phyloP scores from a whole-genome alignment of 2,797 vertebrate genomes.

The Sebastes aleutianus region DNA sequence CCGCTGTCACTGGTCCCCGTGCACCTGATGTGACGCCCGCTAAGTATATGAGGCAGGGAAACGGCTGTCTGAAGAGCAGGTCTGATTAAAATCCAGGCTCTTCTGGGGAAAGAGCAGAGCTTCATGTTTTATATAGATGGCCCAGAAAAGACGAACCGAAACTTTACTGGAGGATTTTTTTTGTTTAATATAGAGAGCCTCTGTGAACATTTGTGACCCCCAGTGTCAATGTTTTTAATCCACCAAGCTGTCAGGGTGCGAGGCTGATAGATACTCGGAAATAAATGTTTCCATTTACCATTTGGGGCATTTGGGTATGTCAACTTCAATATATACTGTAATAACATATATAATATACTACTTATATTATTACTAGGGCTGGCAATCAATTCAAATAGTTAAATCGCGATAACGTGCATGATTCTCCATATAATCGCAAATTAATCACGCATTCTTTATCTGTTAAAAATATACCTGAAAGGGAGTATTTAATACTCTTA shows the following conservation, averaged over 20 bases:
- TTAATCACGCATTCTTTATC: too few relatives aligned
- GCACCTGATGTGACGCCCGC: slow-evolving; percentile 63
- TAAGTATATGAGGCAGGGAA: slow-evolving; percentile 59
- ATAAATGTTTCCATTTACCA: slow-evolving; percentile 27
- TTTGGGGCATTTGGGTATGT: slow-evolving; percentile 7
- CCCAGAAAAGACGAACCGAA: slow-evolving; percentile 70
- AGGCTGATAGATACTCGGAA: slow-evolving; percentile 22
- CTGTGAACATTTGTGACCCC: slow-evolving; percentile 61
- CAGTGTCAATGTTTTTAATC: slow-evolving; percentile 52
- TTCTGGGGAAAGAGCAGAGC: slow-evolving; percentile 66
- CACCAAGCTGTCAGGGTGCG: slow-evolving; percentile 17
- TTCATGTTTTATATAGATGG: slow-evolving; percentile 77
- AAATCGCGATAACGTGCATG: too few relatives aligned
- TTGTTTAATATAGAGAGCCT: slow-evolving; percentile 4
- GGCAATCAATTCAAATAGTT: not conserved
- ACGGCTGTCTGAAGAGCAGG: slow-evolving; percentile 61
- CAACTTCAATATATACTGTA: not conserved
- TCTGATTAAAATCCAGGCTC: slow-evolving; percentile 73
- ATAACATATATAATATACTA: not conserved
- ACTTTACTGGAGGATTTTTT: slow-evolving; percentile 39
- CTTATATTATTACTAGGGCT: not conserved
- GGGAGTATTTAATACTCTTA: too few relatives aligned
- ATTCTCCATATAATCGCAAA: too few relatives aligned
- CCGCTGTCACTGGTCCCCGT: slow-evolving; percentile 64
- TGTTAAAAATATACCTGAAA: too few relatives aligned